Evolutionary conservation across 2,888 invertebrate genomes (phyloP), one percentile per base, ranked within the genome.

Genomic region (Crossocerus cetratus): DNA sequence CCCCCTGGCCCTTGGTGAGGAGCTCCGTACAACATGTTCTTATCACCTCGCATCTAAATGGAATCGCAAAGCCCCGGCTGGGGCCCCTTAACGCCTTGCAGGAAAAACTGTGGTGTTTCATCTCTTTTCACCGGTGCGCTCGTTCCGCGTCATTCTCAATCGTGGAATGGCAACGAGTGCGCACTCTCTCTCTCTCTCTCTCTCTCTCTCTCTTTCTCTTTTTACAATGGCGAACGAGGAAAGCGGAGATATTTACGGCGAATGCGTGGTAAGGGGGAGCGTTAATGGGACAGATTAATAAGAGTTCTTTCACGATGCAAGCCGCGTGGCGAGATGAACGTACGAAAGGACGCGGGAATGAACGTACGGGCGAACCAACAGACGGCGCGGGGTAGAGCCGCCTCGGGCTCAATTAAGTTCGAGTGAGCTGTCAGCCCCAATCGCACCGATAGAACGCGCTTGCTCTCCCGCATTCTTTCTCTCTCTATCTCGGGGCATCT

Each of bases 231-330:
- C 32, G 32, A 32, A 32, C 32, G 32, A 32, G 32, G 5, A 32
- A 32, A 11, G 4, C 11, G 32, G 32, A 32, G 32, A 32, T 32
- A 32, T 32, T 4, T 8, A 32, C 32, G 8, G 3, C 8, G 32
- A 32, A 5, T 32, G 32, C 32, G 32, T 32, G 32, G 32, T 11
- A 11, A 14, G 53, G 16, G 32, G 44, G 22, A 23, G 61, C 54
- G 69, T 67, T 74, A 74, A 78, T 70, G 54, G 71, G 59, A 69
- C 54, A 60, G 69, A 72, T 78, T 74, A 79, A 76, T 68, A 56
- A 56, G 62, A 64, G 45, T 21, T 59, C 69, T 67, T 76, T 68
- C 43, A 42, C 22, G 32, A 54, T 44, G 62, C 43, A 42, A 21
- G 56, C 43, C 49, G 20, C 43, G 55, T 59, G 32, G 60, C 54